Conservation (phyloP, 2,888 invertebrate species). For the Elegia similella region DNA sequence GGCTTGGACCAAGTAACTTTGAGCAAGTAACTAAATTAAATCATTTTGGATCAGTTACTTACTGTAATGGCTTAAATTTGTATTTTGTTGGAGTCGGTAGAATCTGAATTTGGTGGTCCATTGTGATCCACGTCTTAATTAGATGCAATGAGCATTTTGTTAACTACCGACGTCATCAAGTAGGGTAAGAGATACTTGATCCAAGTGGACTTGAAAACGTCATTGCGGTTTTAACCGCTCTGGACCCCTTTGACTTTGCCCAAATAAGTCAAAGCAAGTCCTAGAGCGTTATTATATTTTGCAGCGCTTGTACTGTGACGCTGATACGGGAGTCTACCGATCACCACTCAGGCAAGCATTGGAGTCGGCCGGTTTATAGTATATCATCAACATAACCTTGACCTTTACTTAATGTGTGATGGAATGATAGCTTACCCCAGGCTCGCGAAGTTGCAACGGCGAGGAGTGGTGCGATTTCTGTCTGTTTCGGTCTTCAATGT, state of each 20-base stretch:
- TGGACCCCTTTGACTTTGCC: constrained; percentile 65
- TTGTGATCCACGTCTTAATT: neutral
- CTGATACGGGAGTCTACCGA: constrained; percentile 87
- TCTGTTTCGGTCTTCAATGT: neutral
- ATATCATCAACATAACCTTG: constrained; percentile 73
- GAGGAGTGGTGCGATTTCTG: neutral
- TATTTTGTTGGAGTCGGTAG: no score
- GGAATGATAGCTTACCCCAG: constrained; percentile 65
- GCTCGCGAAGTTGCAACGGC: neutral
- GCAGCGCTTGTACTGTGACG: constrained; percentile 88
- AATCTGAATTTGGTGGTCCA: neutral
- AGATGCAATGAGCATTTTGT: neutral
- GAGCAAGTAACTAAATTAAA: neutral
- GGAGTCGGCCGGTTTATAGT: constrained; percentile 81
- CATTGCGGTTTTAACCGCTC: constrained; percentile 33
- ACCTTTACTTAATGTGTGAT: constrained; percentile 75
- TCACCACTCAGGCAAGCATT: constrained; percentile 90
- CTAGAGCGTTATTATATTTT: constrained; percentile 83
- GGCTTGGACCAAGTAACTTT: constrained; percentile 14
- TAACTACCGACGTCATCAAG: neutral
- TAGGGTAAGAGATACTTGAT: neutral
- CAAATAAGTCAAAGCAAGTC: constrained; percentile 68
- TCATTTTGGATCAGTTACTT: neutral
- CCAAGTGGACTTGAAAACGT: constrained; percentile 1
- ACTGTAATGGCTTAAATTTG: no score